Base-by-base conservation (phyloP, 1,140 invertebrate species). In the Cydia fagiglandana region DNA sequence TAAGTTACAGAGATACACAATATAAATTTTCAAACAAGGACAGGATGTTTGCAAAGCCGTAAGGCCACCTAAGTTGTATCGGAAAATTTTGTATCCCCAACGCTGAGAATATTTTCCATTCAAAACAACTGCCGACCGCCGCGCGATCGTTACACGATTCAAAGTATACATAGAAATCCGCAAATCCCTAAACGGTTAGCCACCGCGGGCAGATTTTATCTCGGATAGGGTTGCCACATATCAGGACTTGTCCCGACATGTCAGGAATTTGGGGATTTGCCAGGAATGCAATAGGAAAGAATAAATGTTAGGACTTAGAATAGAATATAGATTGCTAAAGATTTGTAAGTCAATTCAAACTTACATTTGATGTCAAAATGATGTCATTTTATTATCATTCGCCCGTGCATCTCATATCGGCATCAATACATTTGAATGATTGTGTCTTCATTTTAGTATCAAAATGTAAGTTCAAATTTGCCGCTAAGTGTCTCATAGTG, bases 101-200 rank as follows among this genome's bases (percentile, higher is more conserved):
- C 50, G 56, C 20, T 24, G 17, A 24, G 5, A 61, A 12, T 61
- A 61, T 12, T 61, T 61, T 24, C 20, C 20, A 61, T 61, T 61
- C 56, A 61, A 61, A 61, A 61, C 56, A 61, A 61, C 56, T 61
- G 56, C 56, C 17, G 56, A 24, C 17, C 56, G 56, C 56, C 17
- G 10, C n/a, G 56, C 17, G 56, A 61, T 61, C 56, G 56, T 61
- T 61, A 61, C 56, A 61, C 56, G 56, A 24, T 61, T 61, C 56
- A 20, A 24, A 61, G 56, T 61, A 61, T 61, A 61, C 56, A 61
- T n/a, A 61, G 56, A 61, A 61, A 61, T 61, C 56, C 56, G 56
- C 56, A 61, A 61, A 61, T 61, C 56, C 56, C 56, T 4, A 24
- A 61, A 61, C 56, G 20, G 56, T 61, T 61, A 61, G 56, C 56